Evolutionary conservation across 2,113 vertebrate species (phyloP), one percentile per base, ranked within the genome.

Genomic region (Tiliqua scincoides): DNA sequence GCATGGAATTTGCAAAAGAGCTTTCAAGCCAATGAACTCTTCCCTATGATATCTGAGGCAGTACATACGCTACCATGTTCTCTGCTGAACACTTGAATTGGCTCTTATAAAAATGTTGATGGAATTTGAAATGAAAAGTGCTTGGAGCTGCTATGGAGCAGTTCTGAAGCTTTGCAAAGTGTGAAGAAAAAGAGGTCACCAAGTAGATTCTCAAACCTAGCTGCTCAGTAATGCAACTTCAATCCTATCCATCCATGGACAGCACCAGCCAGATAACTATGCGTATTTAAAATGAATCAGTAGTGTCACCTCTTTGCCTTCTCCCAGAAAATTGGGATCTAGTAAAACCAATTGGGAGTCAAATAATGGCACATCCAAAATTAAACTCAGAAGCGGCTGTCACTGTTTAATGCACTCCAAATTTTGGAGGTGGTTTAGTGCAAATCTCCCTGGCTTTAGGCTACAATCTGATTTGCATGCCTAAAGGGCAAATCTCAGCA

Each of bases 321-420:
- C 80, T 32, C 37, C 67, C 3, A 43, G 32, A 54, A 70, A 70
- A 48, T 27, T 73, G 43, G 78, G 21, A 54, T 77, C 85, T 83
- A 85, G 68, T 78, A 85, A 87, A 86, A 79, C n/a, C 37, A 23
- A 30, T 2, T 65, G 32, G 63, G n/a, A 75, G 68, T 43, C 35
- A 79, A 74, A 79, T 0, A 57, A 48, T 48, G 35, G 62, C 54
- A 87, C 70, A 86, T 88, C 88, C 89, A 85, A 94, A 94, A 73
- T 89, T 87, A 88, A 93, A 88, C 20, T 52, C 32, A 82, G 89
- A 92, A 89, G 79, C 79, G 87, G 18, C 84, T 86, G 74, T 81
- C 83, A 84, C 79, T 75, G 43, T 68, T 65, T 81, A 85, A 54
- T 70, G 89, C 88, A 92, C 91, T 85, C 89, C 62, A 90, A 0